A percentile compares a stretch with the other conserved stretches of the same genome.
Conservation (phyloP, 2,113 vertebrate genomes). For the Xyrauchen texanus region DNA sequence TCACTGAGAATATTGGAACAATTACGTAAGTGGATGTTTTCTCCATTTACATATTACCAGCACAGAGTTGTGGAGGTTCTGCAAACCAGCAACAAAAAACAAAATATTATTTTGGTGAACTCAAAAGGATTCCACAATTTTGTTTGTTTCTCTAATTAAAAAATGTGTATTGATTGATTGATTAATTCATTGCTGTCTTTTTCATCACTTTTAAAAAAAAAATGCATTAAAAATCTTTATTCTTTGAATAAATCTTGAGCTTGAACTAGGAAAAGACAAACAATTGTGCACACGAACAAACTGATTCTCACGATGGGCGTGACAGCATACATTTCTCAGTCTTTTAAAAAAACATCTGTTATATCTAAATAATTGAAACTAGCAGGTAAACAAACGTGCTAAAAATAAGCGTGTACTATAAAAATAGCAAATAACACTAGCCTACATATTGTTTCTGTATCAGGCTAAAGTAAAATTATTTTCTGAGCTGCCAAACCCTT, state of each 20-base stretch:
- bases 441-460: too few relatives aligned
- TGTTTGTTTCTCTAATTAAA: not conserved
- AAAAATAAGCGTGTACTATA: too few relatives aligned
- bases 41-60: not conserved
- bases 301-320: not conserved
- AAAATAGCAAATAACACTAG: too few relatives aligned
- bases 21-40: constrained; percentile 1
- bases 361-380: too few relatives aligned
- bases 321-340: not conserved
- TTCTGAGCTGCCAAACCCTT: not conserved
- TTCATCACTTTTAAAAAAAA: too few relatives aligned
- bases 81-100: constrained; percentile 25
- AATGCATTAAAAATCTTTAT: too few relatives aligned
- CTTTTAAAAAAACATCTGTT: too few relatives aligned
- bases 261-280: not conserved
- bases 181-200: not conserved
- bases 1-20: constrained; percentile 2
- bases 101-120: not conserved
- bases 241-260: not conserved
- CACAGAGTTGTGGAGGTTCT: not conserved
- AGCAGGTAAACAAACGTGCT: too few relatives aligned
- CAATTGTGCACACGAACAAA: not conserved
- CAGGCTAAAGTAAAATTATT: too few relatives aligned
- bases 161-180: not conserved
- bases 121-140: not conserved